Evolutionary conservation across 2,113 vertebrate species (phyloP).

Genomic region (Paradoxurus hermaphroditus): DNA sequence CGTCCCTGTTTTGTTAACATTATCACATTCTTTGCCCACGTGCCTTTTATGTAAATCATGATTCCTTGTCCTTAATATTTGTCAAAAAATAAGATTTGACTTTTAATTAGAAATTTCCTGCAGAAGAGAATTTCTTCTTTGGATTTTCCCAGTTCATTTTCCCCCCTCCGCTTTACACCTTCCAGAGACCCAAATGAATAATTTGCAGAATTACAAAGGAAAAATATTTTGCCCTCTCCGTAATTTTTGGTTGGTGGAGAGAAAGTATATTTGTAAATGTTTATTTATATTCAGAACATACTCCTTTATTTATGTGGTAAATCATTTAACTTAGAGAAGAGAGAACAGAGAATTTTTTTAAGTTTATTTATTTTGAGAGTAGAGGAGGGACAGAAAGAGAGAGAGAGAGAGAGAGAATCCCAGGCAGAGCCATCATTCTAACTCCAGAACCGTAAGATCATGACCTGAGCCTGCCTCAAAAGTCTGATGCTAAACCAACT

Average conservation of each 20-base stretch:
- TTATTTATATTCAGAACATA: neutral
- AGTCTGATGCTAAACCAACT: no score
- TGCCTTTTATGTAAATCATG: constrained; percentile 7
- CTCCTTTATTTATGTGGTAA: neutral
- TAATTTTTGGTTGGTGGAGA: neutral
- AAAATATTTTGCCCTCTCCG: neutral
- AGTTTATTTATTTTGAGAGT: no score
- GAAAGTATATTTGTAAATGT: neutral
- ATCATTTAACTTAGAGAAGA: neutral
- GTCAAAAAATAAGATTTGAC: neutral
- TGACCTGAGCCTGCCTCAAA: no score
- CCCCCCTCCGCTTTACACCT: neutral
- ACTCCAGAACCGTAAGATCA: no score
- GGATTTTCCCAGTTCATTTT: neutral
- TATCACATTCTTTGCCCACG: neutral
- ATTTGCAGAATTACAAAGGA: neutral
- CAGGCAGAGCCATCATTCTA: no score
- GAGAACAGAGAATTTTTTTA: neutral
- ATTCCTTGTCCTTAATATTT: neutral
- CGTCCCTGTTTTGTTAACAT: neutral
- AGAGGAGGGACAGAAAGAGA: no score
- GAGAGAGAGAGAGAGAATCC: no score
- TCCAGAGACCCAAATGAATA: neutral
- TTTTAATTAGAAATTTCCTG: neutral
- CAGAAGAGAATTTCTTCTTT: neutral